Base-by-base conservation (phyloP, 2,888 invertebrate species). In the Gastrophysa polygoni region DNA sequence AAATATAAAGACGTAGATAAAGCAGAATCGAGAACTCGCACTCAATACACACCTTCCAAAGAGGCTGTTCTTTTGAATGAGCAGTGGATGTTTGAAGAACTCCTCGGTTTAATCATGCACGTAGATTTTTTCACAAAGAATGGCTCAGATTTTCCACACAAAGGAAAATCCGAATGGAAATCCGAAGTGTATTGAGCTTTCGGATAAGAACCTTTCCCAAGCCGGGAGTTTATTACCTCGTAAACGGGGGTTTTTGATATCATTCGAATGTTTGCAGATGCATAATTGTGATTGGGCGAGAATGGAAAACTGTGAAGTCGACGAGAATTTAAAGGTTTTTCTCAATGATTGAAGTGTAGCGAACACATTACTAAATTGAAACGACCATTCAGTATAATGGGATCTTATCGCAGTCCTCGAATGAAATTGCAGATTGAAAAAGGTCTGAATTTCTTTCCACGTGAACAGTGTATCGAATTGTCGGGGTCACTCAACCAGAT, bases 121-220 rank as follows among this genome's bases (percentile, higher is more conserved):
- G 66, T 65, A 67, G 64, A 70, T 67, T 70, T 66, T 64, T 65
- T 61, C 64, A 69, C 69, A 69, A 69, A 69, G 69, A 67, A 66
- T 60, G 52, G 64, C 63, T 62, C 62, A 57, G 61, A 63, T 64
- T 56, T 61, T 61, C 59, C 48, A 52, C 61, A 67, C 66, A 69
- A 69, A 68, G 66, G 61, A 65, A 63, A 66, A 63, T 57, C 60
- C 64, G 63, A 67, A 67, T 61, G 62, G 61, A 65, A 67, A 66
- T 66, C 52, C 63, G 38, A 57, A 54, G 56, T 60, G 61, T 58
- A 64, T 63, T 68, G 59, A 62, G 64, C 58, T 66, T 57, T 56
- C 50, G 50, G 62, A 63, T 60, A 65, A 65, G 65, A 54, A 62
- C 56, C 56, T 65, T 51, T 58, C 58, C 59, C 52, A 59, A 59